Base-by-base conservation (phyloP, 2,113 vertebrate genomes). In the Barnardius zonarius region DNA sequence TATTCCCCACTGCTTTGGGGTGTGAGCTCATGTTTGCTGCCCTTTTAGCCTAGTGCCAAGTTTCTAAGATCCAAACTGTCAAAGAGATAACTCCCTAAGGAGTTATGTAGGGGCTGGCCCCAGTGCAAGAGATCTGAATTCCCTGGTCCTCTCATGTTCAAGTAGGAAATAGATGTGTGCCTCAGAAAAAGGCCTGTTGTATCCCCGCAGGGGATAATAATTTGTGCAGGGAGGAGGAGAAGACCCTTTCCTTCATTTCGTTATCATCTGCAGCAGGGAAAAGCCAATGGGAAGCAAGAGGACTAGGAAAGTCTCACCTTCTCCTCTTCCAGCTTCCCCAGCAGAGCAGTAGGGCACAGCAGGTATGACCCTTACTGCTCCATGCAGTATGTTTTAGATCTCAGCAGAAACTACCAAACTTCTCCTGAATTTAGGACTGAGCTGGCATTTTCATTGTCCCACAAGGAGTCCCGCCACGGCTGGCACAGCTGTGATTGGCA, bases 381-480 rank as follows among this genome's bases (percentile, higher is more conserved):
- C 1, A 11, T 41, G 48, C 43, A 4, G 1, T 33, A 48, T 5
- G 3, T 43, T 33, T 74, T 24, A 39, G 54, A 55, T 24, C 41
- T 75, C 37, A 19, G 49, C 37, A 46, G 49, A n/a, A 64, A 10
- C 33, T 27, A 52, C 23, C 13, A 54, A 55, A 25, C 68, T 68
- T 19, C 11, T 25, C 49, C 51, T 17, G 27, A 44, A 7, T 48
- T 44, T 64, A 14, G 35, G 28, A 33, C 41, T 25, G 35, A 63
- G 48, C 28, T 57, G 54, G 48, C 49, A 14, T 11, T 44, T 63
- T 19, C 37, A 30, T 16, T 30, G 30, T 69, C 62, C 55, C 7
- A 4, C 35, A 33, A 4, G n/a, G 5, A 31, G 35, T 23, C n/a
- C 51, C 1, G 2, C 16, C 5, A 1, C 31, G 16, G 48, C 33